Conservation (phyloP, 2,888 invertebrate species). For the Diploptera punctata region DNA sequence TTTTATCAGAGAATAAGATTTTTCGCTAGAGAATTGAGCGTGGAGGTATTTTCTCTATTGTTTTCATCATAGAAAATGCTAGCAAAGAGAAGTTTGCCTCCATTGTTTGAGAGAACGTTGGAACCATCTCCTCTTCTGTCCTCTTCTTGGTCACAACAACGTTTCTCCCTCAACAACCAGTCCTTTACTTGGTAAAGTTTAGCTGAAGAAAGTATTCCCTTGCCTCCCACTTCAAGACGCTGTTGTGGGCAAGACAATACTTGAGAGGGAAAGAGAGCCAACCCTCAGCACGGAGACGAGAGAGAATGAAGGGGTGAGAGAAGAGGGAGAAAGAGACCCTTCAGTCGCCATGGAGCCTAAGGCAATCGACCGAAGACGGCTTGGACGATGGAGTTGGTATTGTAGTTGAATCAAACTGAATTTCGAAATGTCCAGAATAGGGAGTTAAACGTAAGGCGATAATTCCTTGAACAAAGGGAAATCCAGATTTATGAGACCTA, state of each 20-base stretch:
- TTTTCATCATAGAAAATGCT: not conserved
- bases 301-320: not conserved
- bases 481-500: too few relatives aligned
- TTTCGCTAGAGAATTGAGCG: not conserved
- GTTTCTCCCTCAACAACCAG: not conserved
- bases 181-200: slow-evolving; percentile 25
- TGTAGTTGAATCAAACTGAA: not conserved
- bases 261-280: not conserved
- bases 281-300: not conserved
- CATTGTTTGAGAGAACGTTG: slow-evolving; percentile 14
- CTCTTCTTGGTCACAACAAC: slow-evolving; percentile 26
- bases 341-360: slow-evolving; percentile 17
- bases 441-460: not conserved
- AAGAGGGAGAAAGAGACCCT: slow-evolving; percentile 3
- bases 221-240: not conserved
- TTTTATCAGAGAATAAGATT: not conserved
- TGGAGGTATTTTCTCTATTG: not conserved
- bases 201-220: slow-evolving; percentile 10
- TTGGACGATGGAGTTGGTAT: not conserved
- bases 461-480: too few relatives aligned
- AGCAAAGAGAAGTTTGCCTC: not conserved
- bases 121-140: not conserved
- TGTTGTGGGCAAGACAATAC: slow-evolving; percentile 22
- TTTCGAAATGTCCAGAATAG: not conserved
- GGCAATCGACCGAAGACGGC: slow-evolving; percentile 6